phyloP scores from a whole-genome alignment of 2,113 vertebrate genomes.

The Nansenia antarctica region DNA sequence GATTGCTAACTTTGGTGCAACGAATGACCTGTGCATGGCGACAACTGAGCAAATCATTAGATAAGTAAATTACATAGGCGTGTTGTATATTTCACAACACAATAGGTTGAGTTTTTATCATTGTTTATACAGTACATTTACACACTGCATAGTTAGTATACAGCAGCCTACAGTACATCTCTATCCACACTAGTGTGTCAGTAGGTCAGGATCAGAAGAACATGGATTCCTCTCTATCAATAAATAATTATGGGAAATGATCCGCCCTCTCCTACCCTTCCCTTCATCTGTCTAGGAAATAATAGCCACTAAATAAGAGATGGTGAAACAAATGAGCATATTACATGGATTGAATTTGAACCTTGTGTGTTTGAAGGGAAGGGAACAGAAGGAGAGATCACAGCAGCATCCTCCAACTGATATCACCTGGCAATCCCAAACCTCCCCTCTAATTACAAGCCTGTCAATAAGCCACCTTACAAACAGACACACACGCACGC shows the following conservation, averaged over 20 bases:
- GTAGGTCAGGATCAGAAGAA: background rate
- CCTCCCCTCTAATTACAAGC: slow-evolving; percentile 6
- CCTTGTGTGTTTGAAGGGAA: background rate
- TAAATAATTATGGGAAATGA: background rate
- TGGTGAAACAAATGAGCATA: background rate
- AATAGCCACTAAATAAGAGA: background rate
- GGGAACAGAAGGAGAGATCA: background rate
- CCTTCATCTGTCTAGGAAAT: background rate
- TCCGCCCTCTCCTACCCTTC: too few species aligned
- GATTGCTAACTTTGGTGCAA: background rate
- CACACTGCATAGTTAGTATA: too few species aligned
- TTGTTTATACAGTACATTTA: too few species aligned
- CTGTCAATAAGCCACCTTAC: background rate
- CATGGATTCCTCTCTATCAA: background rate
- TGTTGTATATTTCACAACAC: background rate
- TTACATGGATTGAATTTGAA: background rate
- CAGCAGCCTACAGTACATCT: background rate
- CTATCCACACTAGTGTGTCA: background rate
- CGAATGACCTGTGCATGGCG: background rate
- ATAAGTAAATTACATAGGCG: background rate
- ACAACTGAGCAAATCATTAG: background rate
- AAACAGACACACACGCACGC: background rate
- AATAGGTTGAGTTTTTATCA: background rate
- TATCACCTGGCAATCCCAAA: slow-evolving; percentile 15
- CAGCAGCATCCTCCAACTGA: background rate